Percentiles rank a stretch among this genome's conserved stretches.
These are phyloP conservation scores for Cryptus viduatorius DNA, from an alignment of 2,888 invertebrate genomes.

Conservation along the genomic window DNA sequence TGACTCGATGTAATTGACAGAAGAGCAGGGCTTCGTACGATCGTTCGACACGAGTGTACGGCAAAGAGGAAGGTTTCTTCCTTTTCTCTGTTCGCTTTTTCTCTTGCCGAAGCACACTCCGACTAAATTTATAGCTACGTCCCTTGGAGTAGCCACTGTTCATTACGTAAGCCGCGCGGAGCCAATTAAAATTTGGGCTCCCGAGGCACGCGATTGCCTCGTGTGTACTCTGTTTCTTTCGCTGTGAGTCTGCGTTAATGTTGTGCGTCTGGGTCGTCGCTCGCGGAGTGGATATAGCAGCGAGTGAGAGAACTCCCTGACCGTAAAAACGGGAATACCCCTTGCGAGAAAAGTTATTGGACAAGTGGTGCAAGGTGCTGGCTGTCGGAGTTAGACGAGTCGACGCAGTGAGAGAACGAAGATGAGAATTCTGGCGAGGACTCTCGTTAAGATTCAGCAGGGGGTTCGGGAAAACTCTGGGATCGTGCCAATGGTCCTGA, in stretches of 20 bases:
- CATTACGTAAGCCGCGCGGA: conserved; percentile 71
- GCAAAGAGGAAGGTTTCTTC: conserved; percentile 27
- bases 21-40: conserved; percentile 41
- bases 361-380: conserved; percentile 38
- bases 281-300: conserved; percentile 1
- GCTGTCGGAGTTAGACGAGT: conserved; percentile 39
- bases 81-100: conserved; percentile 24
- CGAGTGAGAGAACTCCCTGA: conserved; percentile 27
- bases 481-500: conserved; percentile 29
- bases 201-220: conserved; percentile 71
- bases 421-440: conserved; percentile 45
- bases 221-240: conserved; percentile 42
- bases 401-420: neutral
- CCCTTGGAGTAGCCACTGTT: conserved; percentile 67
- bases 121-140: conserved; percentile 70
- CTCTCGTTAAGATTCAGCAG: conserved; percentile 70
- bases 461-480: conserved; percentile 60
- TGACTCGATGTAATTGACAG: conserved; percentile 58
- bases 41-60: conserved; percentile 39
- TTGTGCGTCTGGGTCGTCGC: neutral
- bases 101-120: conserved; percentile 43
- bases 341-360: conserved; percentile 58
- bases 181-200: conserved; percentile 74
- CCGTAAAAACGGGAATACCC: conserved; percentile 60
- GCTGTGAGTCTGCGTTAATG: conserved; percentile 21